phyloP scores from a whole-genome alignment of 2,888 invertebrate species.

The Tetrapedia diversipes region DNA sequence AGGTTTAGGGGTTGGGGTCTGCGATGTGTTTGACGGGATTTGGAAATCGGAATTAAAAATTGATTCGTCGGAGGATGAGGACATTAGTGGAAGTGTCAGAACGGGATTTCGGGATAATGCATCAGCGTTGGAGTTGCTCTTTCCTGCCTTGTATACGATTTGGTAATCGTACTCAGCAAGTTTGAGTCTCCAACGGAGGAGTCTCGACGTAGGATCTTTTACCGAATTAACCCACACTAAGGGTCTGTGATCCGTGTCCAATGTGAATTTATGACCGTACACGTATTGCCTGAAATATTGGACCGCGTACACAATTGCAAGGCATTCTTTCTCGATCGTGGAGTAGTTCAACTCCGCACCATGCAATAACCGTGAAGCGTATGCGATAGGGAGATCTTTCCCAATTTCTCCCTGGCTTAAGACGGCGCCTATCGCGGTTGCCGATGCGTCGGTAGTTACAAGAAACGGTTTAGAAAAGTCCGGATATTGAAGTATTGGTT shows the following conservation, averaged over 20 bases:
- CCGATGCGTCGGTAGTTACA: slow-evolving; percentile 13
- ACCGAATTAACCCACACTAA: neutral
- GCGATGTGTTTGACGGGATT: too few species aligned
- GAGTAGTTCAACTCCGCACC: too few species aligned
- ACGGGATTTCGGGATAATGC: neutral
- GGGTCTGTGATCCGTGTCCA: neutral
- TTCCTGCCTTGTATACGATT: neutral
- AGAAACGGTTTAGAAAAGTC: slow-evolving; percentile 4
- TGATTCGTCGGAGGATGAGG: too few species aligned
- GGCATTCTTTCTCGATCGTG: too few species aligned
- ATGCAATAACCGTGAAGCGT: too few species aligned
- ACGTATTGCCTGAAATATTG: too few species aligned
- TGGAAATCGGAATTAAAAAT: too few species aligned
- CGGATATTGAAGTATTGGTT: slow-evolving; percentile 15
- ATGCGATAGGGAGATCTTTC: too few species aligned
- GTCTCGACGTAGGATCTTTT: too few species aligned
- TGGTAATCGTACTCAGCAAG: neutral
- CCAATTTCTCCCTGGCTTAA: neutral
- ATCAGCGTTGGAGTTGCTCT: neutral
- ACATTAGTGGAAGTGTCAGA: neutral
- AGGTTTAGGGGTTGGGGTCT: too few species aligned
- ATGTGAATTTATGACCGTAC: neutral
- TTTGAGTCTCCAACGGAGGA: too few species aligned
- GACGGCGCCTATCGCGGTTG: neutral
- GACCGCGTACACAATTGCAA: too few species aligned